Evolutionary conservation across 2,797 vertebrate genomes (phyloP).

Genomic region (Clarias platycephalus): DNA sequence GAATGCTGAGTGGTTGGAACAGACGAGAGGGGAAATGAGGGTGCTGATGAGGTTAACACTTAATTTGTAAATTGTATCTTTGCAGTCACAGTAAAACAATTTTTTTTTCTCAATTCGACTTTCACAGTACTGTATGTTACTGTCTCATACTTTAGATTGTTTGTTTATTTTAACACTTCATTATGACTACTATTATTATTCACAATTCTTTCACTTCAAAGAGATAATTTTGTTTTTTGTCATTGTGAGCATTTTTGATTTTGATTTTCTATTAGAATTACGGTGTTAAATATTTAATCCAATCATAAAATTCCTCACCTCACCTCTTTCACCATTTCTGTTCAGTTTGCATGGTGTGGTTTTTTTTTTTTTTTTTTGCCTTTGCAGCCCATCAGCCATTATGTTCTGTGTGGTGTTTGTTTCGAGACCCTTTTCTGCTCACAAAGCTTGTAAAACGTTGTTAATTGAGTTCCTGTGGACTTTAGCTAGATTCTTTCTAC

Average conservation of each 20-base stretch:
- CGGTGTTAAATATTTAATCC: background rate
- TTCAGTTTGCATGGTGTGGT: background rate
- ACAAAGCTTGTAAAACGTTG: background rate
- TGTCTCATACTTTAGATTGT: background rate
- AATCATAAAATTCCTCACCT: background rate
- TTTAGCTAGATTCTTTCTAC: background rate
- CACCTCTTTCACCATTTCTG: background rate
- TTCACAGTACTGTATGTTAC: too few species aligned
- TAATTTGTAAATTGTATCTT: too few species aligned
- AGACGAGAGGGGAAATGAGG: too few species aligned
- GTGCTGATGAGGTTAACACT: too few species aligned
- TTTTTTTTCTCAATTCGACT: too few species aligned
- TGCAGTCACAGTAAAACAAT: too few species aligned
- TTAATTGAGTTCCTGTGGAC: background rate
- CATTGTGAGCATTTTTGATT: background rate
- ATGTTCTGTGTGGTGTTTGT: background rate
- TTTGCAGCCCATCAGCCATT: background rate
- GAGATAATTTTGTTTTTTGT: background rate
- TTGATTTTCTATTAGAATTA: background rate
- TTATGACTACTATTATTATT: too few species aligned
- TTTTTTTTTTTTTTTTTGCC: background rate
- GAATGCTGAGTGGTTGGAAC: too few species aligned
- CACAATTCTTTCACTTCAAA: background rate
- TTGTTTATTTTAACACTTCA: background rate
- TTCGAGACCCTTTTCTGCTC: background rate